Base-by-base conservation (phyloP, 2,113 vertebrate genomes). In the Tragelaphus buxtoni region DNA sequence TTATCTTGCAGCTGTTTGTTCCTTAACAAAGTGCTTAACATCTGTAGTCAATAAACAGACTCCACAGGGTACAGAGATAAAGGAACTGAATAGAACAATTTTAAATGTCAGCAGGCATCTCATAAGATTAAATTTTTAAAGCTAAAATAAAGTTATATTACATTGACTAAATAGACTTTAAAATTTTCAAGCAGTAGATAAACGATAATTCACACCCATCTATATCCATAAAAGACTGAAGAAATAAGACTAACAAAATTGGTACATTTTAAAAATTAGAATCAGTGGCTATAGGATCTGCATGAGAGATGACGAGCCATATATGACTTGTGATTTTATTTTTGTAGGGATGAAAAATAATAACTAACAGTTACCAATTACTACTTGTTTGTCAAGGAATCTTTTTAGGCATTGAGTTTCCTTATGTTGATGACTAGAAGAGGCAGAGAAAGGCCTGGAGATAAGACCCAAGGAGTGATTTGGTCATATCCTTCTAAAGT, bases 121-220 rank as follows among this genome's bases (percentile, higher is more conserved):
- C 81, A 91, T 76, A 89, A 94, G 39, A 63, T 94, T 80, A 95
- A n/a, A 49, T 72, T 83, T 85, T 85, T 56, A 88, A 94, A 96
- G 24, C 28, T 65, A 82, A 86, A 84, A 63, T 84, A 84, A 74
- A 83, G 94, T 88, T 89, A 55, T 53, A 65, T 22, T 72, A 20
- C 55, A 82, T 26, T 63, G 49, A 86, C 49, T 79, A 76, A 89
- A 89, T 47, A 45, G 42, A 56, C 53, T 80, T 88, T 56, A 88
- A 91, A 93, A 53, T 22, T 30, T 81, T 60, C 4, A 80, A 88
- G 28, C 10, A 85, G 6, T n/a, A 79, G 76, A 82, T 39, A 79
- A 79, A 58, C 7, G n/a, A 55, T 77, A 88, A 85, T 85, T 95
- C 30, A 95, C 5, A 83, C 7, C 60, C 12, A 35, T 30, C 18